Evolutionary conservation across 1,140 invertebrate genomes (phyloP), one percentile per base, ranked within the genome.

Genomic region (Cherax destructor): DNA sequence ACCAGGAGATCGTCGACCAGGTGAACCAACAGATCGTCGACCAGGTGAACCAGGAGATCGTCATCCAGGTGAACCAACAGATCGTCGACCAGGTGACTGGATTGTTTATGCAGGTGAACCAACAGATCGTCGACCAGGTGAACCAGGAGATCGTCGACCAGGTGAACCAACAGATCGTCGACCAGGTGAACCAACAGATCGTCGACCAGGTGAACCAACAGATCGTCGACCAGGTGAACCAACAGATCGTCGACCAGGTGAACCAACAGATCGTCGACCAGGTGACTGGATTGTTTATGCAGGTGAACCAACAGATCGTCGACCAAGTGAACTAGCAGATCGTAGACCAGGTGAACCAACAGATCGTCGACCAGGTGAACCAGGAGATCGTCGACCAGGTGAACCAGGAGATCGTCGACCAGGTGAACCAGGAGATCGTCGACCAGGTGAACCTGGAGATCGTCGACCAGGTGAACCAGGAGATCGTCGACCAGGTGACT

Each of bases 201-300:
- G 61, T 50, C 56, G 65, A 21, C 83, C 83, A 85, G 83, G 83
- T 21, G 83, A 85, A 74, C 83, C 83, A 85, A 41, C 1, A 24
- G 81, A 69, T n/a, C 16, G 61, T 1, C 5, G 1, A 0, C 81
- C 81, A 65, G 81, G 81, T 61, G 81, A 85, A 72, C 83, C n/a
- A 47, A 4, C 69, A 74, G 69, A 30, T 21, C 69, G n/a, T 74
- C 69, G 69, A 4, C 24, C 69, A 74, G 81, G 81, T 13, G 80
- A 50, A 18, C 56, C 56, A 83, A n/a, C 21, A 81, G 87, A 88
- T n/a, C 76, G 50, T 56, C 72, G 76, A 11, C 85, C 85, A 47
- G 85, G 85, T 59, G 85, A 83, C n/a, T 83, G 81, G 81, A 30
- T 74, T 74, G 52, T 83, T 16, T 83, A 83, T 83, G 52, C 21